These are phyloP conservation scores for Melanotaenia duboulayi DNA, from an alignment of 2,113 vertebrate genomes.

Conservation along the genomic window DNA sequence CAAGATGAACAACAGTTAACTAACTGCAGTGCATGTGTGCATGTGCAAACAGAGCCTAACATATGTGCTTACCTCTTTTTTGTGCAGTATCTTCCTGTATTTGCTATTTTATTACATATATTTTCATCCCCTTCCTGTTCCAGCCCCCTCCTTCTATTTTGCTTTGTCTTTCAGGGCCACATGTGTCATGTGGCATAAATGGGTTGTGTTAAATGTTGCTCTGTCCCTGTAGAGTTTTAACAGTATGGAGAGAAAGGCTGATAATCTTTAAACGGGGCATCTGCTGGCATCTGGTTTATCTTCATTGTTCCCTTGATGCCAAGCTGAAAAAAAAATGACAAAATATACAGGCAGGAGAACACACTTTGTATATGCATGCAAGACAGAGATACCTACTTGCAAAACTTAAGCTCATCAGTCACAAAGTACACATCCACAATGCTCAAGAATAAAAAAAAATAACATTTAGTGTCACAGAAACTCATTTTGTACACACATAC, in stretches of 20 bases:
- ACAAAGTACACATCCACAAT: no score
- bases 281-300: conserved; percentile 98
- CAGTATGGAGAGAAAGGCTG: conserved; percentile 90
- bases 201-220: conserved; percentile 82
- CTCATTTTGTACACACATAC: no score
- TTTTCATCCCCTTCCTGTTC: background rate
- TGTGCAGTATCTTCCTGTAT: conserved; percentile 2
- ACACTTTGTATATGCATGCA: conserved; percentile 18
- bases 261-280: conserved; percentile 96
- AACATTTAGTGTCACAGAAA: no score
- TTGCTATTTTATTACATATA: conserved; percentile 5
- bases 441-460: no score
- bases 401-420: background rate
- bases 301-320: conserved; percentile 93
- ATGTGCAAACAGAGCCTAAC: background rate
- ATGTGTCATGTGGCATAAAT: conserved; percentile 84
- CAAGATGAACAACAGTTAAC: no score
- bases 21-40: background rate
- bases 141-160: conserved; percentile 72
- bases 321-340: conserved; percentile 60
- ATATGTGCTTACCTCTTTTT: background rate
- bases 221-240: conserved; percentile 94
- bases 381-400: conserved; percentile 12
- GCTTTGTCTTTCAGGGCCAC: conserved; percentile 56
- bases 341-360: conserved; percentile 50